Conservation (phyloP, 2,888 invertebrate species). For the Schizotus pectinicornis region DNA sequence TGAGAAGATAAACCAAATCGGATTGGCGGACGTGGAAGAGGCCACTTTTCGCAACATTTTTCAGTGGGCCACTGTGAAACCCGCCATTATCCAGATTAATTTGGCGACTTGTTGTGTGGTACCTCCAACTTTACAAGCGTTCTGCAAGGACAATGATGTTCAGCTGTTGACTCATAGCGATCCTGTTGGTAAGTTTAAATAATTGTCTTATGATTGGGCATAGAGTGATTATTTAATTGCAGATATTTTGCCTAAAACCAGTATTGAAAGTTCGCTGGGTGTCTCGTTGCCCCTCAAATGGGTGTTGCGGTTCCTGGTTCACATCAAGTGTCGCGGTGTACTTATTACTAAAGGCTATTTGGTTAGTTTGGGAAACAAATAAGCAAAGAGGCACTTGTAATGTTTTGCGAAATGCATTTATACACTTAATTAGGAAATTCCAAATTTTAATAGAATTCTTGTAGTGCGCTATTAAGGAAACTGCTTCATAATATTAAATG, state of each 20-base stretch:
- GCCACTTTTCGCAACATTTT: constrained; percentile 77
- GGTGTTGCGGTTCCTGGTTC: constrained; percentile 86
- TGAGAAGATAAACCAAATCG: constrained; percentile 75
- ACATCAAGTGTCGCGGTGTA: constrained; percentile 90
- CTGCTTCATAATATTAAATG: too few relatives aligned
- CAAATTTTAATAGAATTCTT: too few relatives aligned
- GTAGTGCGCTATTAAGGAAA: too few relatives aligned
- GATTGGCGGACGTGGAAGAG: constrained; percentile 90
- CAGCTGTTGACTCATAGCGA: constrained; percentile 96
- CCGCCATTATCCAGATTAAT: constrained; percentile 91
- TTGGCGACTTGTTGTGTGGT: constrained; percentile 93
- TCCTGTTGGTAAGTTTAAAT: constrained; percentile 72
- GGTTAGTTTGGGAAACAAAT: constrained; percentile 52
- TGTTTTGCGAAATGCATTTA: too few relatives aligned
- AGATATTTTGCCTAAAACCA: constrained; percentile 65
- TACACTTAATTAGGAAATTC: too few relatives aligned
- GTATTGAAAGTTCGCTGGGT: constrained; percentile 66
- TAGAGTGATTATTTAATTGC: constrained; percentile 32
- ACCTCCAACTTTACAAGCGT: constrained; percentile 86
- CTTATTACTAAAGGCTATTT: constrained; percentile 91
- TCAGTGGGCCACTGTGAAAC: constrained; percentile 79
- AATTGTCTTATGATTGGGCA: constrained; percentile 2
- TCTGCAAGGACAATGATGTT: constrained; percentile 89
- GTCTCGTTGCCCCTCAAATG: constrained; percentile 67
- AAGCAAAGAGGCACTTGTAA: too few relatives aligned